Evolutionary conservation across 64 coral and sea anemone species (phyloP), one percentile per base, ranked within the genome.

Genomic region (Trachythela sp.): DNA sequence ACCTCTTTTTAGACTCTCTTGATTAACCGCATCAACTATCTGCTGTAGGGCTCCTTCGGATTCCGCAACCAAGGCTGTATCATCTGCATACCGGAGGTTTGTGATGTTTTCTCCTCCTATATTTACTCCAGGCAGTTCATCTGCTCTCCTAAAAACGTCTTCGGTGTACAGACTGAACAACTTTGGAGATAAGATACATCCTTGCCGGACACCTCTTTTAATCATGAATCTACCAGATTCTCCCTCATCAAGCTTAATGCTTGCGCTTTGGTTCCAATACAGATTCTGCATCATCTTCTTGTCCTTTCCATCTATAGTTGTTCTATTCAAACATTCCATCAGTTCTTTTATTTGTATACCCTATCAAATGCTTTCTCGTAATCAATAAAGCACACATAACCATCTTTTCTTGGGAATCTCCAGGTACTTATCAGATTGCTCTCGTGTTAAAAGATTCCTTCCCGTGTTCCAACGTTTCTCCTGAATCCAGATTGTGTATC

Each of bases 251-350:
- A 84, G 26, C 77, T 84, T 84, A 40, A 32, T 40, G 77, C 77
- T n/a, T 40, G 77, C 77, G 18, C 24, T 84, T 84, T 84, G 77
- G n/a, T 34, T 84, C 77, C 77, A 84, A 34, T 84, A 84, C 35
- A 84, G 18, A 84, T 84, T 84, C 36, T 40, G 26, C 15, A 84
- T 40, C 34, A 84, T 37, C 15, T 34, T 34, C 34, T 32, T 22
- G 77, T 84, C 77, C 35, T 84, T 84, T 84, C 77, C 77, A 84
- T 84, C 77, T 33, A 84, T 39, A 37, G 26, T 40, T 32, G 36
- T 34, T 18, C 36, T 37, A 29, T 84, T 37, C 20, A 84, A 34
- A 15, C 26, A 39, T 40, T 84, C 35, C 20, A 84, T 39, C 40
- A 84, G n/a, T n/a, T 34, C 77, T 84, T 34, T 33, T 35, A 2